Base-by-base conservation (phyloP, 2,888 invertebrate genomes). In the Troides helena region DNA sequence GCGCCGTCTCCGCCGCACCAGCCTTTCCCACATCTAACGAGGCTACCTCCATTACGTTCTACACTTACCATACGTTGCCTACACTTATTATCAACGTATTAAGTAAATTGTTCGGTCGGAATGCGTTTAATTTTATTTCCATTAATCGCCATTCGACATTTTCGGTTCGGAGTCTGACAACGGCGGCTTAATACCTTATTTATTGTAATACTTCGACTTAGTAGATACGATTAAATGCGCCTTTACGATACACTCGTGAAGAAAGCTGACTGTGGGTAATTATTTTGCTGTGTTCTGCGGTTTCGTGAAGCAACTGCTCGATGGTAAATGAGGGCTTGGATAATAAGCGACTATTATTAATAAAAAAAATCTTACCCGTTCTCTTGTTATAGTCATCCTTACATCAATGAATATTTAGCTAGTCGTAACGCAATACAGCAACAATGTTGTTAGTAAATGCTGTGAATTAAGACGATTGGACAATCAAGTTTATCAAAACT, bases 11-110 rank as follows among this genome's bases (percentile, higher is more conserved):
- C 77, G 73, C 74, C n/a, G 50, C 67, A 46, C 78, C 75, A 76
- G 72, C 72, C 83, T 81, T 91, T 92, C 92, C 92, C 92, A 92
- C 90, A 90, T 90, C 88, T 91, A 92, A 92, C 90, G 84, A 91
- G 90, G 81, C 90, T 87, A 82, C 87, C 86, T 83, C 87, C 86
- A 92, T 90, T 92, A 90, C 89, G 84, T 83, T 79, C 82, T 82
- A 82, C 88, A 82, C 87, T 88, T 89, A 89, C 89, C 87, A 89
- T 89, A 87, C 87, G 88, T 87, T 87, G 88, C 83, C 81, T 81
- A 78, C 86, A 85, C 87, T 90, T 90, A 89, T 89, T 87, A 90
- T 88, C 89, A 86, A 89, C 86, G 85, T 90, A 88, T 90, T 89
- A 89, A 90, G 85, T 90, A 89, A 90, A 91, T 89, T 85, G 87